Evolutionary conservation across 2,888 invertebrate species (phyloP), one percentile per base, ranked within the genome.

Genomic region (Tetrapedia diversipes): DNA sequence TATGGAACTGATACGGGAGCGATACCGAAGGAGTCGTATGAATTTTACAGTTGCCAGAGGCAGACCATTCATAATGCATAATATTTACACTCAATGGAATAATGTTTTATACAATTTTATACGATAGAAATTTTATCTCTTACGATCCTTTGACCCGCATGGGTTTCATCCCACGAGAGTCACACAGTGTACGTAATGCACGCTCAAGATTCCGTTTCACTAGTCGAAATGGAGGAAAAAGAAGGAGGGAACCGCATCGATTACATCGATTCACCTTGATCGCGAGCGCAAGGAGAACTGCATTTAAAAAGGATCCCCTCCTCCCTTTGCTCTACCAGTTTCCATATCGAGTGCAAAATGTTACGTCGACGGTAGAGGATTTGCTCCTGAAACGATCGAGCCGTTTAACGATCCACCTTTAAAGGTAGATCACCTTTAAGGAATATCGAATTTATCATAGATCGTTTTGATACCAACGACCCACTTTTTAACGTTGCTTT

Each of bases 181-280:
- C 2, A 2, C 2, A 2, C 32, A 10, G 43, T 4, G 22, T 29
- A 4, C 22, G 16, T 11, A 41, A 10, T 10, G 41, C 19, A 2
- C 11, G 45, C 11, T 11, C 49, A 57, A 19, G 19, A 54, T 54
- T 56, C 41, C 10, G 41, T 56, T 63, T 37, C 32, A 10, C 37
- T 19, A 27, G 14, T 47, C n/a, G 43, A 41, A n/a, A n/a, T n/a
- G n/a, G n/a, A 47, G 47, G 19, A 32, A 24, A 29, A 60, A 61
- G 27, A 39, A n/a, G 24, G 43, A 11, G 22, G 11, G 39, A 56
- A 34, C 37, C 22, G 37, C 60, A 54, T 32, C 43, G 60, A 65
- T 63, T 66, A 77, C 72, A 34, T 77, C 49, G 63, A 69, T 71
- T 67, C 45, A 71, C 75, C 71, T 75, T 79, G 78, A 77, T 79